Evolutionary conservation across 2,113 vertebrate genomes (phyloP), one percentile per base, ranked within the genome.

Genomic region (Bambusicola thoracicus): DNA sequence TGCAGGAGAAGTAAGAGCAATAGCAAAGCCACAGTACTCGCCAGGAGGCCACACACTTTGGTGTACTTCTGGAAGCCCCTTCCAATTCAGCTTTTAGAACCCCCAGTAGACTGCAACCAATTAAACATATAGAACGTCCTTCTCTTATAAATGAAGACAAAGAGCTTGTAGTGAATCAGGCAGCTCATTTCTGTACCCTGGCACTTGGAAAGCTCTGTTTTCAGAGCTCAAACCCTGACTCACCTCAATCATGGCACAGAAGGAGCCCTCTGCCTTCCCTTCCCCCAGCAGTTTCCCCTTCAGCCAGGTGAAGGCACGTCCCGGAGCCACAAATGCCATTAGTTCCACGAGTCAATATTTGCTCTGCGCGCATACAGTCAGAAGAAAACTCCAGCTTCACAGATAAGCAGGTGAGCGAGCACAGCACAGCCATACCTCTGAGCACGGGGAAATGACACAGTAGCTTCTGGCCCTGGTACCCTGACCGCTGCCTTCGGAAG

Each of bases 271-370:
- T 49, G 36, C 77, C 53, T 75, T 82, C 82, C 89, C 87, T 81
- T 90, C 88, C 91, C 90, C 56, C 48, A 24, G 4, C 1, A 0
- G 6, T 10, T 34, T 84, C 40, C 63, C 80, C 43, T 32, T 67
- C 36, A 48, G 72, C 63, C 32, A 81, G 68, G 49, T 25, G 85
- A 87, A 84, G 51, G 44, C 77, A 75, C 79, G 84, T 92, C 77
- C 87, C 7, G 58, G 34, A 85, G 75, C 81, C 79, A 88, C 87
- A 93, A 67, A 88, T 85, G 53, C 94, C 86, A 74, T 81, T 70
- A 90, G 87, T 89, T 74, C 92, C 90, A 49, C 13, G 11, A 95
- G 95, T 97, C 94, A 97, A 91, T 97, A 97, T 97, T 97, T 97
- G 76, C 84, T 95, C 68, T 96, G 90, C 67, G 62, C 4, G 1